These are phyloP conservation scores for Calliopsis andreniformis DNA, from an alignment of 1,140 invertebrate genomes.

Conservation along the genomic window DNA sequence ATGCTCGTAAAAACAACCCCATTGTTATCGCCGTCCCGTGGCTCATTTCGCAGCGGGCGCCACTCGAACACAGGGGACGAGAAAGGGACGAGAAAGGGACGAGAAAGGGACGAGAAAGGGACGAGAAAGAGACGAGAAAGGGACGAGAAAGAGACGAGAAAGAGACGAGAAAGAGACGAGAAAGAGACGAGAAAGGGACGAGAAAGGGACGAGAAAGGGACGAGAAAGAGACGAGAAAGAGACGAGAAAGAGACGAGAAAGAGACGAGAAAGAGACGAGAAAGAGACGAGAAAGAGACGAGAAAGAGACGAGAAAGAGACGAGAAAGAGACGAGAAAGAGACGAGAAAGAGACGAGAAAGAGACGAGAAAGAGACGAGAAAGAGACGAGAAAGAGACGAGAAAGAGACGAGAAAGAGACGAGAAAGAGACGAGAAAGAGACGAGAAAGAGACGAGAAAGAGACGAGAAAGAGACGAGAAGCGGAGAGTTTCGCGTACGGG, in stretches of 20 bases:
- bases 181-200: conserved; percentile 30
- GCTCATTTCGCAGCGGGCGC: conserved; percentile 73
- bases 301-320: conserved; percentile 28
- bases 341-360: conserved; percentile 9
- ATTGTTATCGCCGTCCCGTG: conserved; percentile 74
- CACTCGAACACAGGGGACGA: conserved; percentile 30
- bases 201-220: conserved; percentile 27
- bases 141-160: conserved; percentile 25
- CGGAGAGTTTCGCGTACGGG: conserved; percentile 28
- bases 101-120: conserved; percentile 22
- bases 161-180: background rate
- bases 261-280: conserved; percentile 24
- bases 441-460: background rate
- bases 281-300: background rate
- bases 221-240: too few species aligned
- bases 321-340: conserved; percentile 23
- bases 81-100: conserved; percentile 28
- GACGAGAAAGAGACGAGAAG: conserved; percentile 25
- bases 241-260: too few species aligned
- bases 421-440: conserved; percentile 28
- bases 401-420: conserved; percentile 30
- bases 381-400: background rate
- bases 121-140: conserved; percentile 9
- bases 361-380: conserved; percentile 24
- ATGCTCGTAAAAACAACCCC: conserved; percentile 77